phyloP scores from a whole-genome alignment of 2,113 vertebrate genomes.

The Pelodiscus sinensis region DNA sequence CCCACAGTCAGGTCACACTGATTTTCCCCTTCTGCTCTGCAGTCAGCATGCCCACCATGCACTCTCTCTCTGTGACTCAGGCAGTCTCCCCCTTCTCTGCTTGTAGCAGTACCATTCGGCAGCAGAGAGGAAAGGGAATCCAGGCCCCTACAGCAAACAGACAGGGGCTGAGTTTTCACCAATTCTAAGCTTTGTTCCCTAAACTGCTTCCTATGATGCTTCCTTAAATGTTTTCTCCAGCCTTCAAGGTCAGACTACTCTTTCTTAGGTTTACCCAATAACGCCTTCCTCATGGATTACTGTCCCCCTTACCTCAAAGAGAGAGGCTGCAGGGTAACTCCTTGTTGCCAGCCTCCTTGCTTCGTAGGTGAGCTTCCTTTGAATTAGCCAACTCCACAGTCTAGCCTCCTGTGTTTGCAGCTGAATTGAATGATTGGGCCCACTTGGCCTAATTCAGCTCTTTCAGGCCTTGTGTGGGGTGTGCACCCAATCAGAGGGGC shows the following conservation, averaged over 20 bases:
- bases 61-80: background rate
- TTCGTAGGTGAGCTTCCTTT: background rate
- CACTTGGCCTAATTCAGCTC: background rate
- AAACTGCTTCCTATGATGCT: background rate
- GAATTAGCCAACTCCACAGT: background rate
- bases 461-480: background rate
- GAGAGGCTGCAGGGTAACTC: background rate
- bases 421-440: background rate
- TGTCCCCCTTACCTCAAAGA: background rate
- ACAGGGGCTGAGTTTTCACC: background rate
- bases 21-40: background rate
- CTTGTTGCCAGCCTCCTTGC: background rate
- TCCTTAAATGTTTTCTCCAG: background rate
- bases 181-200: background rate
- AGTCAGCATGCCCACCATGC: background rate
- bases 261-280: background rate
- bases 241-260: background rate
- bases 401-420: background rate
- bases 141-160: background rate
- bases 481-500: background rate
- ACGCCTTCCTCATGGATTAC: background rate
- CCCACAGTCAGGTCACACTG: background rate
- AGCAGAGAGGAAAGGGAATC: background rate
- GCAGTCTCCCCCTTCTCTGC: background rate
- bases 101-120: too few relatives aligned